Evolutionary conservation across 2,797 vertebrate genomes (phyloP).

Genomic region (Eutrigla gurnardus): DNA sequence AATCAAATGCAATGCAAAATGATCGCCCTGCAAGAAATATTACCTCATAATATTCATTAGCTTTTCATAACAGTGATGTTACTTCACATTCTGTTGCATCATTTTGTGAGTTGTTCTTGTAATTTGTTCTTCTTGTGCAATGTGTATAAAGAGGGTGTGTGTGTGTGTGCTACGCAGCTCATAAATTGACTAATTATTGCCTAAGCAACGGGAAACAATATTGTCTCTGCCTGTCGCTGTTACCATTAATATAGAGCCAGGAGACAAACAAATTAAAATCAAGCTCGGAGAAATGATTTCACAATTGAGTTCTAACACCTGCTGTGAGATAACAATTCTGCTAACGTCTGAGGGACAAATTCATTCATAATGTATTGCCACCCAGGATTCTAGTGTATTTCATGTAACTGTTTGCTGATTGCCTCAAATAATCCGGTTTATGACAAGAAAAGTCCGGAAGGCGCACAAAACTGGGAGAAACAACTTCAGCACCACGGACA

Average conservation of each 20-base stretch:
- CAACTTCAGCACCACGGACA: slow-evolving; percentile 51
- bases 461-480: not conserved
- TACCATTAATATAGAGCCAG: slow-evolving; percentile 42
- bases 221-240: slow-evolving; percentile 25
- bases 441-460: not conserved
- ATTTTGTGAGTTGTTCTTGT: slow-evolving; percentile 11
- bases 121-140: slow-evolving; percentile 15
- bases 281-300: slow-evolving; percentile 38
- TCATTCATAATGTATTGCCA: slow-evolving; percentile 48
- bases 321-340: slow-evolving; percentile 20
- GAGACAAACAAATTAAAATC: slow-evolving; percentile 42
- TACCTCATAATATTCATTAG: not conserved
- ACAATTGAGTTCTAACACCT: slow-evolving; percentile 7
- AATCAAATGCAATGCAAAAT: slow-evolving; percentile 1
- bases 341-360: slow-evolving; percentile 25
- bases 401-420: slow-evolving; percentile 33
- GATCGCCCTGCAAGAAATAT: not conserved
- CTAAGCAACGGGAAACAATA: slow-evolving; percentile 23
- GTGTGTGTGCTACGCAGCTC: not conserved
- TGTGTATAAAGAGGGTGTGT: not conserved
- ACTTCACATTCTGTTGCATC: slow-evolving; percentile 33
- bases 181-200: slow-evolving; percentile 40
- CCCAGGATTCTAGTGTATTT: slow-evolving; percentile 26
- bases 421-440: slow-evolving; percentile 30
- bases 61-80: slow-evolving; percentile 5